These are phyloP conservation scores for Aptenodytes patagonicus DNA, from an alignment of 2,113 vertebrate species.

Conservation along the genomic window DNA sequence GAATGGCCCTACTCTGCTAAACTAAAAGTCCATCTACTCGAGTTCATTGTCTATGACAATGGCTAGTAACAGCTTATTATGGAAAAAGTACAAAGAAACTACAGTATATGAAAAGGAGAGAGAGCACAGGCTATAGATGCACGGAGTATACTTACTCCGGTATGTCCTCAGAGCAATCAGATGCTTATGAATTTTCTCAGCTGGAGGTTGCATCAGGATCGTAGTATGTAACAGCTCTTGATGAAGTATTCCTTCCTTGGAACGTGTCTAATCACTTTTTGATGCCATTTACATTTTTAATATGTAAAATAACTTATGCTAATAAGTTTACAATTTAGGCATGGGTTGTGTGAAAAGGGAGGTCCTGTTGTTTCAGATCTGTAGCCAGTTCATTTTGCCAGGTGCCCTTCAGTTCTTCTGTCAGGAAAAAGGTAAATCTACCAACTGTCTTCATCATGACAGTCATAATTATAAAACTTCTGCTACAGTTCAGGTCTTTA, in stretches of 20 bases:
- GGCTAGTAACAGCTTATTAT: neutral
- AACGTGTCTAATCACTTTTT: slow-evolving; percentile 54
- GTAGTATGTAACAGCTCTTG: slow-evolving; percentile 42
- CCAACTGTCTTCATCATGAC: neutral
- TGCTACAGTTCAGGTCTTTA: neutral
- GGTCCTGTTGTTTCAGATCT: slow-evolving; percentile 50
- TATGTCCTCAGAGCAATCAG: slow-evolving; percentile 43
- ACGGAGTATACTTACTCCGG: neutral
- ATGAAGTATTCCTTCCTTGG: slow-evolving; percentile 49
- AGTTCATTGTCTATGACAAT: neutral
- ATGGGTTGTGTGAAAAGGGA: slow-evolving; percentile 5
- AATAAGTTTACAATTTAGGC: slow-evolving; percentile 25
- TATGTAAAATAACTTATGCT: slow-evolving; percentile 37
- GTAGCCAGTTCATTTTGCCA: neutral
- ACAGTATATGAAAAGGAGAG: neutral
- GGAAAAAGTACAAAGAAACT: neutral
- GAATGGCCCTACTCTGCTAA: neutral
- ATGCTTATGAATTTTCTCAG: slow-evolving; percentile 53
- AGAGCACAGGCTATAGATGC: neutral
- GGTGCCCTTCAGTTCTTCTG: neutral
- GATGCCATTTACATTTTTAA: slow-evolving; percentile 64
- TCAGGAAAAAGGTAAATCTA: neutral
- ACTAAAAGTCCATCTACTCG: neutral
- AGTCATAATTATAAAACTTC: neutral
- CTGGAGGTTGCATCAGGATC: slow-evolving; percentile 42